Conservation (phyloP, 1,140 invertebrate species). For the Fragariocoptes setiger region DNA sequence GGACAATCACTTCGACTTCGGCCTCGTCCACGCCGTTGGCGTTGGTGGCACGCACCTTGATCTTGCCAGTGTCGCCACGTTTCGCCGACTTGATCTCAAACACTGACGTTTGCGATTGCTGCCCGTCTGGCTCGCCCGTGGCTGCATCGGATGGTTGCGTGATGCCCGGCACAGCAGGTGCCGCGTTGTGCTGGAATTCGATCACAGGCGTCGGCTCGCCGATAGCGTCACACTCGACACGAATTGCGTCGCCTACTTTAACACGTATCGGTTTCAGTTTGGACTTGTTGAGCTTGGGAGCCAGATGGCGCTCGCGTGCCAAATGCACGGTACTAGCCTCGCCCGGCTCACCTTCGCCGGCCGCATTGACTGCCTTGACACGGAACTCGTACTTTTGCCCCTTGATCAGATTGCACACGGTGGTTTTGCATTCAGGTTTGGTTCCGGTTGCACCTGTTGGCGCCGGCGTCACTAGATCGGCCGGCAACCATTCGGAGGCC, state of each 20-base stretch:
- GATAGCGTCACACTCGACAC: conserved; percentile 55
- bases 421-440: conserved; percentile 56
- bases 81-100: conserved; percentile 53
- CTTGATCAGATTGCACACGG: conserved; percentile 2
- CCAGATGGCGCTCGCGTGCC: conserved; percentile 88
- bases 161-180: conserved; percentile 26
- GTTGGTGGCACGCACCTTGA: conserved; percentile 20
- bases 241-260: no score
- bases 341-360: conserved; percentile 35
- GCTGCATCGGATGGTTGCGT: conserved; percentile 27
- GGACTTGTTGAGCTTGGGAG: conserved; percentile 64
- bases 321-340: conserved; percentile 36
- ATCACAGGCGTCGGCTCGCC: conserved; percentile 68
- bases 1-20: conserved; percentile 26
- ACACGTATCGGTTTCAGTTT: conserved; percentile 69
- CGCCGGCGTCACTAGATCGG: conserved; percentile 37
- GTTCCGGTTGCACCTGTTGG: conserved; percentile 53
- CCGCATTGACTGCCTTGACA: conserved; percentile 38
- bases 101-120: conserved; percentile 75
- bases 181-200: conserved; percentile 46
- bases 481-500: conserved; percentile 17
- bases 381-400: conserved; percentile 86
- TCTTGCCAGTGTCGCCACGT: conserved; percentile 19
- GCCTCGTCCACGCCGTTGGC: conserved; percentile 20
- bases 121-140: conserved; percentile 48